Evolutionary conservation across 2,797 vertebrate species (phyloP).

Genomic region (Cyclura pinguis): DNA sequence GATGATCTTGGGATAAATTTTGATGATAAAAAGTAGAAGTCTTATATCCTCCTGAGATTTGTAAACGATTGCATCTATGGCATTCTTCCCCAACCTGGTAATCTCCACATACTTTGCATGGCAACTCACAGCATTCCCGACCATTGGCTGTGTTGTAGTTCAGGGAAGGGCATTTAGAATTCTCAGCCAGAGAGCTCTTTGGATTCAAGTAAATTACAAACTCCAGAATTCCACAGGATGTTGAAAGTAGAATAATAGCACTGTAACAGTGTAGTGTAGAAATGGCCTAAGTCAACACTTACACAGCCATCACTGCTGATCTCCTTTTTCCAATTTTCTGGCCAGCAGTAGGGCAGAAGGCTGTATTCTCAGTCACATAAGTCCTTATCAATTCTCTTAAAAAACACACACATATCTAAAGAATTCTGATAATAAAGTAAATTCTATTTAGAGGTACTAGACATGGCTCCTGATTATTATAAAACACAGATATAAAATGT

Average conservation of each 20-base stretch:
- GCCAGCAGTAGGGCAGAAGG: not conserved
- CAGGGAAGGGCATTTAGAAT: too few relatives aligned
- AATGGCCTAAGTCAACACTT: too few relatives aligned
- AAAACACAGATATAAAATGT: not conserved
- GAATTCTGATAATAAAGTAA: not conserved
- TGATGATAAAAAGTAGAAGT: slow-evolving; percentile 5
- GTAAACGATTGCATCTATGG: not conserved
- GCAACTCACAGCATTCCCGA: too few relatives aligned
- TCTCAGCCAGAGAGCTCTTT: too few relatives aligned
- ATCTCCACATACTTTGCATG: not conserved
- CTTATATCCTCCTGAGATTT: not conserved
- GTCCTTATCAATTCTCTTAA: too few relatives aligned
- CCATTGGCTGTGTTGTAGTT: too few relatives aligned
- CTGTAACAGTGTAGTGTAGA: too few relatives aligned
- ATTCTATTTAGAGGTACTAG: not conserved
- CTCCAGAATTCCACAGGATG: too few relatives aligned
- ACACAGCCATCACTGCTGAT: not conserved
- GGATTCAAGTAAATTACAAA: too few relatives aligned
- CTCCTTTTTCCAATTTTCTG: not conserved
- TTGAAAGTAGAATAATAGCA: too few relatives aligned
- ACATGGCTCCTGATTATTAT: not conserved
- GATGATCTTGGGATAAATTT: not conserved
- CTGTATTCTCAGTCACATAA: too few relatives aligned
- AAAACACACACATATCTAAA: not conserved
- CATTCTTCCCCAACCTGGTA: not conserved